A percentile compares a stretch with the other conserved stretches of the same genome.
Conservation (phyloP, 1,140 invertebrate species). For the Andricus grossulariae region DNA sequence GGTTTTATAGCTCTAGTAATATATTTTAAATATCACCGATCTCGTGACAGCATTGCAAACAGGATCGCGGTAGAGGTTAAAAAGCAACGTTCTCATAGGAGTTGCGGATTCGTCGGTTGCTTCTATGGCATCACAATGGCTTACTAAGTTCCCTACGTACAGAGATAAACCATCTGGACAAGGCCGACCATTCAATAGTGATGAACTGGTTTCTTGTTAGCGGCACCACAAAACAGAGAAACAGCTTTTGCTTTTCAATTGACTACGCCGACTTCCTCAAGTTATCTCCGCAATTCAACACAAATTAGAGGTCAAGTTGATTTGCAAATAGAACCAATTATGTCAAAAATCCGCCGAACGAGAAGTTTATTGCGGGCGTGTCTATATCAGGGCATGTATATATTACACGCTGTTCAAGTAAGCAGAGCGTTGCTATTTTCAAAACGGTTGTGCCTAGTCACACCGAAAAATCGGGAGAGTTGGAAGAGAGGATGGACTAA, state of each 20-base stretch:
- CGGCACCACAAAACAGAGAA: constrained; percentile 26
- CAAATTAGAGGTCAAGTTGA: constrained; percentile 13
- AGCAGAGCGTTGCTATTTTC: no score
- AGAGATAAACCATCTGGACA: constrained; percentile 68
- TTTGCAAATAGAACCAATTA: background rate
- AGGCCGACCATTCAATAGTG: constrained; percentile 67
- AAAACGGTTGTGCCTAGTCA: no score
- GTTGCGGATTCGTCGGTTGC: constrained; percentile 2
- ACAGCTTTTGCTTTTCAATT: constrained; percentile 16
- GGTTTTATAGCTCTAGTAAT: no score
- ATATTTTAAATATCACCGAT: no score
- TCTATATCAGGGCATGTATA: no score
- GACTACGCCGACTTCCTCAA: background rate
- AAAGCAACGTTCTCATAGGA: constrained; percentile 34
- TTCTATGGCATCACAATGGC: constrained; percentile 68
- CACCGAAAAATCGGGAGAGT: no score
- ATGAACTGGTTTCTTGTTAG: constrained; percentile 62
- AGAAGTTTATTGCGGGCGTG: no score
- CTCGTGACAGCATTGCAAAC: background rate
- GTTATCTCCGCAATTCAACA: constrained; percentile 15
- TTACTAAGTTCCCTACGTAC: constrained; percentile 65
- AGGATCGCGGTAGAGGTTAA: constrained; percentile 5
- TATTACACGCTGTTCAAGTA: no score
- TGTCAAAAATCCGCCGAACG: no score
- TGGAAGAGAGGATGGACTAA: no score